phyloP scores from a whole-genome alignment of 2,113 vertebrate species.

The Sinocyclocheilus rhinocerous region DNA sequence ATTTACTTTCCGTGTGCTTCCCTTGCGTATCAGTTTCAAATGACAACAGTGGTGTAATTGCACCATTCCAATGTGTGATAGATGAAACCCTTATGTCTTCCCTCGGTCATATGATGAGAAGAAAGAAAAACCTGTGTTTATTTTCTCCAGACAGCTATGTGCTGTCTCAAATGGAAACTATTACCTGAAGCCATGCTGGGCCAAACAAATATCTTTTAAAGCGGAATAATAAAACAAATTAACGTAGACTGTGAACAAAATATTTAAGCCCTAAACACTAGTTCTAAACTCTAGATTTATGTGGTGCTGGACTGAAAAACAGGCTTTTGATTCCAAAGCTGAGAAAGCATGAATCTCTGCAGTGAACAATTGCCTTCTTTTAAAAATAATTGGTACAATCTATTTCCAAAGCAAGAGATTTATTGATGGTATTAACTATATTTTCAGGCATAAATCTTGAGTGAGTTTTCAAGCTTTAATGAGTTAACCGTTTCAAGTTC shows the following conservation, averaged over 20 bases:
- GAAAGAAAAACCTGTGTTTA: conserved; percentile 51
- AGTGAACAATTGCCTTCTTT: conserved; percentile 51
- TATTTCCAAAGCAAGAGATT: conserved; percentile 56
- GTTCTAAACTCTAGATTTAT: conserved; percentile 32
- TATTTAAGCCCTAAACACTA: conserved; percentile 50
- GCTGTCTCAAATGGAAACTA: conserved; percentile 58
- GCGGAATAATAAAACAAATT: conserved; percentile 58
- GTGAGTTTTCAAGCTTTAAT: conserved; percentile 40
- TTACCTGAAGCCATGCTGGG: conserved; percentile 45
- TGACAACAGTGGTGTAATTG: conserved; percentile 52
- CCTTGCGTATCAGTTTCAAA: conserved; percentile 56
- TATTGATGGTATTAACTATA: conserved; percentile 57
- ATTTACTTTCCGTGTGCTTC: conserved; percentile 42
- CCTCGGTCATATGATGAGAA: conserved; percentile 42
- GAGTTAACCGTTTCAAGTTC: conserved; percentile 36
- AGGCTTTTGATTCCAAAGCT: conserved; percentile 16
- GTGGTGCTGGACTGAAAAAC: conserved; percentile 43
- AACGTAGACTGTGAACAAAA: conserved; percentile 44
- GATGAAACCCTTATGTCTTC: conserved; percentile 49
- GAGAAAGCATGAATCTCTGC: conserved; percentile 28
- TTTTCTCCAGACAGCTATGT: conserved; percentile 52
- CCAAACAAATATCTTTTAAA: conserved; percentile 60
- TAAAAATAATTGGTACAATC: conserved; percentile 58
- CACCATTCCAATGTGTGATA: conserved; percentile 53
- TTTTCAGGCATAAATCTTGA: conserved; percentile 60